Conservation (phyloP, 2,113 vertebrate genomes). For the Cinclus cinclus region DNA sequence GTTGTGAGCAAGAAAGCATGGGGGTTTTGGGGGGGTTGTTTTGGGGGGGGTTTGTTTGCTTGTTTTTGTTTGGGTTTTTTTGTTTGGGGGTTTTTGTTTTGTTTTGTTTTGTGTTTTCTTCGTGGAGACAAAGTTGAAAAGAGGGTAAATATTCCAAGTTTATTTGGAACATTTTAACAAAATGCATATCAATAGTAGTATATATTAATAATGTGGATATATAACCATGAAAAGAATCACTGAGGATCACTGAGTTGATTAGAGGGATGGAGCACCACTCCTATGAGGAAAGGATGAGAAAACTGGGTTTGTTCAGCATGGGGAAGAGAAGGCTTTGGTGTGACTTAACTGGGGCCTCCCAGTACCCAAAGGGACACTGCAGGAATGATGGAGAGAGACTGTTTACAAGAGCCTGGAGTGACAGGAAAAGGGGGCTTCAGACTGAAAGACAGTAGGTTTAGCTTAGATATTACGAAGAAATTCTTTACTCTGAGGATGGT, state of each 20-base stretch:
- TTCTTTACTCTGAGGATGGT: neutral
- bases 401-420: neutral
- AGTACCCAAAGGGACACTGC: accelerated
- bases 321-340: neutral
- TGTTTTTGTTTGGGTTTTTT: neutral
- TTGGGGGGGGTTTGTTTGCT: neutral
- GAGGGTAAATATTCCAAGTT: neutral
- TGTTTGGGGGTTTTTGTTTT: neutral
- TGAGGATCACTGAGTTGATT: neutral
- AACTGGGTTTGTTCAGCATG: neutral
- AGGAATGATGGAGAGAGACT: neutral
- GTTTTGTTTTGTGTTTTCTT: neutral
- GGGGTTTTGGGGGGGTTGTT: neutral
- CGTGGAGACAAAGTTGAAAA: neutral
- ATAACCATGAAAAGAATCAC: neutral
- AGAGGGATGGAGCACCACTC: neutral
- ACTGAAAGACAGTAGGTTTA: neutral
- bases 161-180: neutral
- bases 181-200: accelerated
- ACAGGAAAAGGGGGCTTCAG: neutral
- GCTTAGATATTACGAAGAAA: neutral
- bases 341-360: neutral
- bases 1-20: neutral
- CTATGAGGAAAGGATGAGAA: neutral
- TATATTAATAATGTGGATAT: neutral